Conservation (phyloP, 2,888 invertebrate genomes). For the Chesias legatella region DNA sequence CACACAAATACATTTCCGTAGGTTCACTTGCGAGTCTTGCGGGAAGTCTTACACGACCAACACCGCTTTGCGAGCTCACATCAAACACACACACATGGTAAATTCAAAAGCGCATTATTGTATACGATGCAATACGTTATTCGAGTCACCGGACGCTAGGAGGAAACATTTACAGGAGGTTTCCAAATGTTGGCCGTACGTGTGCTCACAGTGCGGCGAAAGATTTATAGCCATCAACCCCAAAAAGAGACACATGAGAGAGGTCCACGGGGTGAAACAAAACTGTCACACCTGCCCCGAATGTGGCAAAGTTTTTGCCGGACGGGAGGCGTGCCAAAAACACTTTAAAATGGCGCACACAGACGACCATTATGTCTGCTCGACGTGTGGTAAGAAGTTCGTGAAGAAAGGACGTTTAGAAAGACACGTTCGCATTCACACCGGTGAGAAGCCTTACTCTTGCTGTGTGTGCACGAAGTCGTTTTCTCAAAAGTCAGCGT, state of each 20-base stretch:
- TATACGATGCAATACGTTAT: slow-evolving; percentile 57
- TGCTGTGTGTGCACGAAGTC: slow-evolving; percentile 42
- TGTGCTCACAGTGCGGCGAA: slow-evolving; percentile 56
- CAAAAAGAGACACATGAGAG: slow-evolving; percentile 52
- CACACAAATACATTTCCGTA: slow-evolving; percentile 1
- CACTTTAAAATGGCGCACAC: slow-evolving; percentile 48
- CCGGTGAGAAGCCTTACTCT: slow-evolving; percentile 37
- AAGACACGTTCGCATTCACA: slow-evolving; percentile 32
- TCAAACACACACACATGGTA: slow-evolving; percentile 49
- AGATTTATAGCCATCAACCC: slow-evolving; percentile 52
- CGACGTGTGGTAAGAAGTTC: slow-evolving; percentile 61
- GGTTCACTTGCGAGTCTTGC: slow-evolving; percentile 33
- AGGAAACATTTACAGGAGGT: slow-evolving; percentile 48
- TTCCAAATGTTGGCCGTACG: slow-evolving; percentile 55
- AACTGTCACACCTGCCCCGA: slow-evolving; percentile 53
- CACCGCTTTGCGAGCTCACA: slow-evolving; percentile 54
- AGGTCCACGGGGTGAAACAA: slow-evolving; percentile 49
- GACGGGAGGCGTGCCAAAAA: slow-evolving; percentile 48
- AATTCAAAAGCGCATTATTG: slow-evolving; percentile 45
- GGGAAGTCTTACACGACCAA: slow-evolving; percentile 62
- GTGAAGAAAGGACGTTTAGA: slow-evolving; percentile 46
- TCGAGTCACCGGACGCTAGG: slow-evolving; percentile 49
- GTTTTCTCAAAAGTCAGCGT: slow-evolving; percentile 37
- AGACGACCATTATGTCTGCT: slow-evolving; percentile 55
- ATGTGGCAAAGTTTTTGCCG: slow-evolving; percentile 49